Evolutionary conservation across 2,113 vertebrate species (phyloP), one percentile per base, ranked within the genome.

Genomic region (Cephalopterus ornatus): DNA sequence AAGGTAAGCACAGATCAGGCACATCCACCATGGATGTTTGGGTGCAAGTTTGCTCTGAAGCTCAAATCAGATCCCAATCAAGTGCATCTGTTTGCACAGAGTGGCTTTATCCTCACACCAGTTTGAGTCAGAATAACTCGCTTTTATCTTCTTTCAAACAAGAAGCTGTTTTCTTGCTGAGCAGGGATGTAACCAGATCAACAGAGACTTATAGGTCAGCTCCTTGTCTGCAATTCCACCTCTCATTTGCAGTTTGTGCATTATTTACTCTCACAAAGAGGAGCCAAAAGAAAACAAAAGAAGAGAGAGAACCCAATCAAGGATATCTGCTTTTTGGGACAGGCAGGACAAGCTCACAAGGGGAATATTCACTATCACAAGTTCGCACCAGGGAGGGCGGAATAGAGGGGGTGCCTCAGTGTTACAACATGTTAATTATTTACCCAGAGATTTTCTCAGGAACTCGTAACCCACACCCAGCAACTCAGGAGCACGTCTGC

Each of bases 181-280:
- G 42, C 67, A 30, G 32, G 37, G 32, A 78, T 52, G 50, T 82
- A 97, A 94, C 75, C 63, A 92, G 76, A 94, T 65, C 88, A 89
- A 96, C 76, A 93, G 55, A 93, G 80, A 96, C 61, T 77, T 95
- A 79, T 2, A 94, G 92, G 85, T 94, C 92, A 96, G 33, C 22
- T 95, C 66, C 70, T 88, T 22, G 8, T 58, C 91, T 97, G 84
- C 94, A 97, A 96, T 97, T 97, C 92, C 89, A 96, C 73, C 65
- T 94, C 85, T 79, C 5, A 2, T 95, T 75, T 96, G 93, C 72
- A 93, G 90, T 59, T 84, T 26, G 73, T 95, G 83, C 53, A 86
- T 90, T 96, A 89, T 74, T 94, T 92, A 95, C 86, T 92, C 49
- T 96, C 67, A 90, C 70, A 94, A 97, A 96, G 55, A 97, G 17